Conservation (phyloP, 2,888 invertebrate genomes). For the Cistogaster globosa region DNA sequence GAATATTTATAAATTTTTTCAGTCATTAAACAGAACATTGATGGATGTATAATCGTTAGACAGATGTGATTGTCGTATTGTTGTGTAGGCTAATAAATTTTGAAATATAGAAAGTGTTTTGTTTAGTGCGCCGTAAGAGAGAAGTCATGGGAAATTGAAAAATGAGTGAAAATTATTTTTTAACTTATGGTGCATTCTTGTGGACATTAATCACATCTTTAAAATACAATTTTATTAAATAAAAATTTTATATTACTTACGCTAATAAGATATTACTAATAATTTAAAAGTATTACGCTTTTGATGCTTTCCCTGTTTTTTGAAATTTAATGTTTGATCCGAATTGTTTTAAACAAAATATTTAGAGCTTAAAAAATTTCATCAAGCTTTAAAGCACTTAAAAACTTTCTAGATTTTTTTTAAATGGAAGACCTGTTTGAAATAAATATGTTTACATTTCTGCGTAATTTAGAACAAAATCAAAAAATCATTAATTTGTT, state of each 20-base stretch:
- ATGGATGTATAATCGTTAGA: not conserved
- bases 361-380: no score
- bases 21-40: conserved; percentile 41
- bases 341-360: no score
- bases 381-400: no score
- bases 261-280: no score
- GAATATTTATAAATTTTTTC: conserved; percentile 23
- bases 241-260: not conserved
- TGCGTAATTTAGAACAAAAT: no score
- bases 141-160: conserved; percentile 38
- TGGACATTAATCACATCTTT: not conserved
- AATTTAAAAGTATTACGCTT: no score
- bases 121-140: not conserved
- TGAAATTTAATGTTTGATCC: no score
- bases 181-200: not conserved
- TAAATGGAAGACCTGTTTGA: no score
- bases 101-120: conserved; percentile 54
- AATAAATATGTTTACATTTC: no score
- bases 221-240: conserved; percentile 1
- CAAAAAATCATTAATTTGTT: no score
- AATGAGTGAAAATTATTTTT: conserved; percentile 19
- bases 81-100: not conserved
- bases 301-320: no score
- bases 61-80: conserved; percentile 2
- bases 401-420: no score